Base-by-base conservation (phyloP, 2,113 vertebrate genomes). In the Mesitornis unicolor region DNA sequence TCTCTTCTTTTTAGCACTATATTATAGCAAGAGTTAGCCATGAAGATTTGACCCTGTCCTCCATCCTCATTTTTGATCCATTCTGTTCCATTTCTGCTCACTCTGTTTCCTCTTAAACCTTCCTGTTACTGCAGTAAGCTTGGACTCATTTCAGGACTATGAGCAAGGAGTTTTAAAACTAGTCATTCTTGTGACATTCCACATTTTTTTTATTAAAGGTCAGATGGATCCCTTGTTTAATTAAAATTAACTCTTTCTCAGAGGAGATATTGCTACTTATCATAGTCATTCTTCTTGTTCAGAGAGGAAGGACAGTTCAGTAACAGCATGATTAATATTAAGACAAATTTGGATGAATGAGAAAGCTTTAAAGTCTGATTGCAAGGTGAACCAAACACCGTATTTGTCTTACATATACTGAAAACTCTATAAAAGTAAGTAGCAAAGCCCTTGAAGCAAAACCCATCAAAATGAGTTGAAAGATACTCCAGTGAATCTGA, bases 241-340 rank as follows among this genome's bases (percentile, higher is more conserved):
- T 94, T 93, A 95, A 93, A 91, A 93, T 91, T 83, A 91, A 89
- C 90, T 93, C 63, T 96, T 94, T 94, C 70, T 95, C 61, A 65
- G 61, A 89, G n/a, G 36, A 94, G 53, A 80, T 45, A 73, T 57
- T 69, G 38, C 53, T 88, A 53, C 70, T 93, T 88, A 82, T 78
- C 80, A 67, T 56, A 93, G 79, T 68, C 56, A 93, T 82, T 82
- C 50, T 78, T 77, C 38, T 59, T 88, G 16, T 61, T 91, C 85
- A 79, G 67, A 83, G 78, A 78, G 12, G 26, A 93, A 84, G 54
- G 63, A 88, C 63, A 83, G 40, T 45, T 90, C 56, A 90, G 36
- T 67, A 93, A 26, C 70, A 78, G 51, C 78, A 42, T 86, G 79
- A 86, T 86, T 85, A 84, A 89, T 70, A 54, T 78, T 68, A 65